phyloP scores from a whole-genome alignment of 1,140 invertebrate species.

The Pristionchus pacificus region DNA sequence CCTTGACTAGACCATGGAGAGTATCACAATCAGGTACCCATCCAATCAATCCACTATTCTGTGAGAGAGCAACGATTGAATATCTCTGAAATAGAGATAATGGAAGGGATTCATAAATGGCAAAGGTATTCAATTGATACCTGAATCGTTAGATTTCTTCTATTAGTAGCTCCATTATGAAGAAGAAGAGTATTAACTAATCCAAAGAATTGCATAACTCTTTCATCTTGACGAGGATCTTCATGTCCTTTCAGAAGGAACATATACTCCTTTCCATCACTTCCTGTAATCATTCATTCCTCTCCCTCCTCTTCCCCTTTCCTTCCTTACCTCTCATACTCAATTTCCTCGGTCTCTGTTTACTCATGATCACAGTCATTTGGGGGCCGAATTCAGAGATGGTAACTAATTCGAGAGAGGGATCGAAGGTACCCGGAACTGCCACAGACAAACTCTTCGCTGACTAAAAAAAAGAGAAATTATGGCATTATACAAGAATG shows the following conservation, averaged over 20 bases:
- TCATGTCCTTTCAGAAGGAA: conserved; percentile 98
- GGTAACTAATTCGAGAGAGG: conserved; percentile 69
- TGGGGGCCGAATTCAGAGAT: conserved; percentile 79
- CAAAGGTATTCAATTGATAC: conserved; percentile 40
- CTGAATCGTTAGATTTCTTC: conserved; percentile 73
- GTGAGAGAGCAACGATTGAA: conserved; percentile 92
- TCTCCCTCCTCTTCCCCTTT: too few species aligned
- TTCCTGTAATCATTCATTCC: too few species aligned
- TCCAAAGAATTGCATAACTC: conserved; percentile 99
- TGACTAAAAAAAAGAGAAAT: too few species aligned
- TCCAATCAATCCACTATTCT: conserved; percentile 94
- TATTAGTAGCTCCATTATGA: conserved; percentile 87
- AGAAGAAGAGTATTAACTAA: conserved; percentile 91
- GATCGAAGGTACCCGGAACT: conserved; percentile 84
- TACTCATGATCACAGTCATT: too few species aligned
- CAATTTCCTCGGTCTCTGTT: conserved; percentile 90
- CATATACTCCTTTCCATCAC: conserved; percentile 96
- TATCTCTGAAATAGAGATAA: conserved; percentile 71
- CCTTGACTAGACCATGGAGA: conserved; percentile 88
- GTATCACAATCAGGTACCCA: conserved; percentile 99
- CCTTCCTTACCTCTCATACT: conserved; percentile 90
- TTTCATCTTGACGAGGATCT: conserved; percentile 94
- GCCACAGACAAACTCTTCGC: conserved; percentile 88
- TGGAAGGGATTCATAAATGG: conserved; percentile 47
- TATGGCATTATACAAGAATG: too few species aligned